A percentile compares a stretch with the other conserved stretches of the same genome.
These are phyloP conservation scores for Cheirogaleus medius DNA, from an alignment of 2,113 vertebrate species.

Conservation along the genomic window DNA sequence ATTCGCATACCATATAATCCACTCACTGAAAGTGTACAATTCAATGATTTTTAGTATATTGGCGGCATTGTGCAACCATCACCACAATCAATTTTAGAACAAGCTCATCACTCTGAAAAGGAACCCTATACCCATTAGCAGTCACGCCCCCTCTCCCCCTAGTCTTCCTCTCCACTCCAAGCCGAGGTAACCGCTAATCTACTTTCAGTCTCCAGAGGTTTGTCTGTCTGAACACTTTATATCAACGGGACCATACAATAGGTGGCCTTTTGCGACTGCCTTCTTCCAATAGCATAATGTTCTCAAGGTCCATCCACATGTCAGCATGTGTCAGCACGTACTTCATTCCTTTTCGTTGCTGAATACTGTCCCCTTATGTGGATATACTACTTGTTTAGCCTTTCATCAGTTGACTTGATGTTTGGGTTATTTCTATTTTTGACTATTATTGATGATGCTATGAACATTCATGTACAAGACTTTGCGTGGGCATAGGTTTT, in stretches of 20 bases:
- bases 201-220: not conserved
- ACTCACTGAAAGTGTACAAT: not conserved
- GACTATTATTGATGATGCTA: not conserved
- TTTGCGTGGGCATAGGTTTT: not conserved
- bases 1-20: not conserved
- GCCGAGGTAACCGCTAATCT: not conserved
- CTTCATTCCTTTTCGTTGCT: not conserved
- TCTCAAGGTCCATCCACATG: not conserved
- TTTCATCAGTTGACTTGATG: not conserved
- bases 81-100: not conserved
- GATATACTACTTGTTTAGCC: not conserved
- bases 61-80: not conserved
- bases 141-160: not conserved
- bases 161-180: not conserved
- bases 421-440: not conserved
- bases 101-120: not conserved
- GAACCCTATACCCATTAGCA: not conserved
- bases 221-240: not conserved
- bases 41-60: not conserved
- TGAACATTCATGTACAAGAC: not conserved
- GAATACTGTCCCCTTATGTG: not conserved
- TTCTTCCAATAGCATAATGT: not conserved
- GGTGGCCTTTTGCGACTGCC: not conserved
- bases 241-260: not conserved
- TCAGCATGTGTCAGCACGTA: no score